Percentiles rank a stretch among this genome's conserved stretches.
Evolutionary conservation across 1,140 invertebrate species (phyloP).

Genomic region (Battus philenor): DNA sequence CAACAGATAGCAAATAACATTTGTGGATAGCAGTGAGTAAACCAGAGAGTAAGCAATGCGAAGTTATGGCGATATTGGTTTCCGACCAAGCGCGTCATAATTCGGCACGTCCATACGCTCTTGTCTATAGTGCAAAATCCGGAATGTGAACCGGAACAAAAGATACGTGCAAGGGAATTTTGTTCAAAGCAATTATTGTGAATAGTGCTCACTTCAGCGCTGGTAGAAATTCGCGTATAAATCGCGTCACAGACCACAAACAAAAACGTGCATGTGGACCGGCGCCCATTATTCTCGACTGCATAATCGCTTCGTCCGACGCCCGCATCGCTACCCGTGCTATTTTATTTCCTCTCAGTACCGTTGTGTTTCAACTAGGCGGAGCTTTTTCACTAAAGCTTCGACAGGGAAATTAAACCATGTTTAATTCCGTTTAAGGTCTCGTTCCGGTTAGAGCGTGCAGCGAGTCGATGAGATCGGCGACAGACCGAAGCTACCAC

Average conservation of each 20-base stretch:
- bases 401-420: slow-evolving; percentile 70
- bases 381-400: slow-evolving; percentile 57
- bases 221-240: slow-evolving; percentile 74
- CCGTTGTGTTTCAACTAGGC: slow-evolving; percentile 70
- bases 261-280: slow-evolving; percentile 75
- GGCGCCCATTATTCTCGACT: slow-evolving; percentile 74
- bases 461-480: slow-evolving; percentile 55
- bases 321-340: slow-evolving; percentile 72
- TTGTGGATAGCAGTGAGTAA: too few species aligned
- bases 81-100: slow-evolving; percentile 10
- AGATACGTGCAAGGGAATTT: slow-evolving; percentile 60
- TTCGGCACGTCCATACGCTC: slow-evolving; percentile 6
- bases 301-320: slow-evolving; percentile 75
- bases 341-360: slow-evolving; percentile 74
- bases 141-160: slow-evolving; percentile 42
- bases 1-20: neutral
- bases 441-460: slow-evolving; percentile 61
- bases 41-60: slow-evolving; percentile 14
- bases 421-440: slow-evolving; percentile 74
- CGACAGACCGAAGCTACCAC: slow-evolving; percentile 71
- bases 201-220: slow-evolving; percentile 73
- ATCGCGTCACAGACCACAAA: slow-evolving; percentile 76
- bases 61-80: slow-evolving; percentile 13
- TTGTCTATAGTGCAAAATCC: slow-evolving; percentile 17
- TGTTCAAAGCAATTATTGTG: slow-evolving; percentile 74